Percentiles rank a stretch among this genome's conserved stretches.
Evolutionary conservation across 1,140 invertebrate genomes (phyloP).

Genomic region (Philopotamus ludificatus): DNA sequence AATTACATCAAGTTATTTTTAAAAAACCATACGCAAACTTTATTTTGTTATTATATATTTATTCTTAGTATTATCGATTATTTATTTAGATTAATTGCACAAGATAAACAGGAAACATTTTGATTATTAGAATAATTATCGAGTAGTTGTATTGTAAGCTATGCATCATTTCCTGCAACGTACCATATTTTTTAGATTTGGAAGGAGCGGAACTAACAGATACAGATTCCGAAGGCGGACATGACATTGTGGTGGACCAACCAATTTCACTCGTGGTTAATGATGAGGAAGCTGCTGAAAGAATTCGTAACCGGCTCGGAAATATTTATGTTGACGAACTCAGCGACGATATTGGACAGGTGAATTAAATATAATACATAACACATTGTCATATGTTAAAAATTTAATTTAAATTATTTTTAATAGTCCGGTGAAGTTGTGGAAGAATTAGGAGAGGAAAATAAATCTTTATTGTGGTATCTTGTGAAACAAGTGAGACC

Average conservation of each 20-base stretch:
- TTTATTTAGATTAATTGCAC: no score
- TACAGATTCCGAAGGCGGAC: constrained; percentile 32
- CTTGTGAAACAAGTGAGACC: constrained; percentile 92
- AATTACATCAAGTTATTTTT: no score
- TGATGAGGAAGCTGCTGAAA: constrained; percentile 9
- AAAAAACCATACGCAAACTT: no score
- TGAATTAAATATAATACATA: constrained; percentile 8
- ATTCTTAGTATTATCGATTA: no score
- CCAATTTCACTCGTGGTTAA: not conserved
- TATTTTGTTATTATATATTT: no score
- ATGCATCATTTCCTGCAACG: constrained; percentile 1
- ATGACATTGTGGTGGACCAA: constrained; percentile 1
- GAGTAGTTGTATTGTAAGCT: no score
- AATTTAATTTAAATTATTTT: constrained; percentile 16
- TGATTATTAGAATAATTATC: no score
- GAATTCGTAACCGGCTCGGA: constrained; percentile 19
- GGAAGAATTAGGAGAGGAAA: constrained; percentile 90
- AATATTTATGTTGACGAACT: constrained; percentile 32
- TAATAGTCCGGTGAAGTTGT: constrained; percentile 81
- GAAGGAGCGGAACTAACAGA: constrained; percentile 36
- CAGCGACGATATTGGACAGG: constrained; percentile 38
- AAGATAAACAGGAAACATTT: no score
- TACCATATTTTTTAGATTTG: constrained; percentile 27
- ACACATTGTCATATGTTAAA: not conserved
- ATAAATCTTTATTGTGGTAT: constrained; percentile 93